These are phyloP conservation scores for Gallinago stenura DNA, from an alignment of 2,797 vertebrate genomes.

Conservation along the genomic window DNA sequence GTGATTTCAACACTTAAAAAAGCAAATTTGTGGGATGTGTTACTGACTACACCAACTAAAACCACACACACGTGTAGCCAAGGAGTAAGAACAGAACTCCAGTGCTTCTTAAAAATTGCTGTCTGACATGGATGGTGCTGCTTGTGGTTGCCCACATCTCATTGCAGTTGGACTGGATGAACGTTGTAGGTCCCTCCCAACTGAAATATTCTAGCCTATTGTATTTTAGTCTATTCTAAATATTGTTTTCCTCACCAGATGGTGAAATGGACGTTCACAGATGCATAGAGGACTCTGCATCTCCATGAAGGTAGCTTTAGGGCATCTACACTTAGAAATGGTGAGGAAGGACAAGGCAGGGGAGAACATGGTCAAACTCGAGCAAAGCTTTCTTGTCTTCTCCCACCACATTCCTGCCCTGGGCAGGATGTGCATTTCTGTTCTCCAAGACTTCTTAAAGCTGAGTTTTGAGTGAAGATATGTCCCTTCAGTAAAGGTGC, in stretches of 20 bases:
- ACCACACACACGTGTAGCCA: rapidly evolving
- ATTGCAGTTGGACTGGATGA: neutral
- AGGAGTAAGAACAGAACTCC: neutral
- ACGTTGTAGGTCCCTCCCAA: neutral
- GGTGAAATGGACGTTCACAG: neutral
- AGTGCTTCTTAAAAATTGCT: neutral
- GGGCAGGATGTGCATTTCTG: neutral
- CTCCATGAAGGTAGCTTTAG: neutral
- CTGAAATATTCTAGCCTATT: neutral
- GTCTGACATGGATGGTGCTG: neutral
- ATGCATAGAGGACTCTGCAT: neutral
- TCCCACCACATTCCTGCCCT: neutral
- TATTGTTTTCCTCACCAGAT: neutral
- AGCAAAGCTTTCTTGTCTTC: neutral
- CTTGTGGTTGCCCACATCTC: neutral
- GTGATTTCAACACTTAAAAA: neutral
- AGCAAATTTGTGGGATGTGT: neutral
- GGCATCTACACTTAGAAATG: neutral
- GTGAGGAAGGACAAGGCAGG: neutral
- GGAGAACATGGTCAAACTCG: neutral
- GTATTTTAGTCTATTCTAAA: neutral
- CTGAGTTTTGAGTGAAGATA: neutral
- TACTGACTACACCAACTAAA: neutral
- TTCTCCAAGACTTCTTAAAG: neutral
- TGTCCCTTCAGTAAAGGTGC: rapidly evolving